Evolutionary conservation across 1,140 invertebrate species (phyloP), one percentile per base, ranked within the genome.

Genomic region (Scaptomyza montana): DNA sequence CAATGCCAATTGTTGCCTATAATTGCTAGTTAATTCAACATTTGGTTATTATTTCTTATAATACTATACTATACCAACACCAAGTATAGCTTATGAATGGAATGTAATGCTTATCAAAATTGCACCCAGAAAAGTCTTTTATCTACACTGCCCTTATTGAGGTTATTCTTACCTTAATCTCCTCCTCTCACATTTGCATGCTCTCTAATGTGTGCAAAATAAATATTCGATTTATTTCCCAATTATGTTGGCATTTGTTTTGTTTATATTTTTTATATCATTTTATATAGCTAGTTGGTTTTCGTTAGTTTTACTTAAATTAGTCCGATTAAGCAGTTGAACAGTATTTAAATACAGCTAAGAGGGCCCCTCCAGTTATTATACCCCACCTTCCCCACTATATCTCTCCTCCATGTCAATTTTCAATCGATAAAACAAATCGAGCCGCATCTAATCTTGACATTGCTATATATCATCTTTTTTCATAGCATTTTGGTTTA

Each of bases 401-500:
- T 21, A 65, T 66, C 56, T 62, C 30, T 33, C 30, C 30, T 41
- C 62, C 30, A 45, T 57, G 62, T 71, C 47, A 47, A 61, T 39
- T 70, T 66, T 30, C 49, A 60, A 64, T 66, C 60, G 33, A 61
- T 65, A 59, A 69, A 63, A 33, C 54, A 68, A 64, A 46, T 82
- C 72, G 80, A 72, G 59, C 30, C 50, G 63, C 77, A 79, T 77
- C 46, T 85, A 80, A 85, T 80, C 56, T 70, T 85, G 70, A 77
- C 74, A 77, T 71, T 85, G 80, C 80, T 87, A 89, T 85, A 79
- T 89, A 84, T 74, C 62, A 78, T 86, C 77, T 89, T 85, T 80
- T 84, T 90, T 81, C 89, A 85, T 89, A 89, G 86, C 89, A 89
- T 89, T 89, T 89, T 86, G 85, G 87, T 89, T 89, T 89, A 75